Evolutionary conservation across 2,888 invertebrate genomes (phyloP), one percentile per base, ranked within the genome.

Genomic region (Macaria notata): DNA sequence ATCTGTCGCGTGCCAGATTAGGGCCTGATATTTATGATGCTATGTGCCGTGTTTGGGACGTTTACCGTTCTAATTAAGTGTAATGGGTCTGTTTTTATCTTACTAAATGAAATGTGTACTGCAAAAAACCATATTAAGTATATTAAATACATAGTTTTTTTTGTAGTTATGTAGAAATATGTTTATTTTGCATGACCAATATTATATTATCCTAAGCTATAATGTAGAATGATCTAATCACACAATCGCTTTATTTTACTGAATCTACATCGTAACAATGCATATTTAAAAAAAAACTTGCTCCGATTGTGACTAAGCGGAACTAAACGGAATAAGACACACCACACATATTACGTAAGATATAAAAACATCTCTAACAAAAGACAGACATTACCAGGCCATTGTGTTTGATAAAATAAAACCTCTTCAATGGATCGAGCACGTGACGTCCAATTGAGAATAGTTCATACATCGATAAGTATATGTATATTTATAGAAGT

Each of bases 401-500:
- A 19, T 19, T 19, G 19, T 19, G 19, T 19, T 19, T 19, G 19
- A 19, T 19, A 19, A 19, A 19, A 4, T 31, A 42, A 3, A 33
- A 53, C 30, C 33, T 30, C 45, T 51, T 42, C 59, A 66, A 68
- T 69, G 67, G 70, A 74, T 19, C 67, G 65, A 69, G 69, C 71
- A 71, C 69, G 67, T 69, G 71, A 73, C 19, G 19, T 19, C 19
- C 19, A 19, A 19, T 19, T 19, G 19, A 19, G 19, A 19, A 19
- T 19, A 19, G 19, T 19, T 19, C 19, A 19, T 19, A 2, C 19
- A 19, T 19, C 19, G 19, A 19, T 19, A n/a, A n/a, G n/a, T n/a
- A 19, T 73, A 71, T 71, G 62, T 65, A 68, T 66, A 72, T 66
- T 69, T 42, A 84, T 80, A 78, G 76, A 79, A 76, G 70, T 66